Conservation (phyloP, 1,140 invertebrate species). For the Zaprionus inermis region DNA sequence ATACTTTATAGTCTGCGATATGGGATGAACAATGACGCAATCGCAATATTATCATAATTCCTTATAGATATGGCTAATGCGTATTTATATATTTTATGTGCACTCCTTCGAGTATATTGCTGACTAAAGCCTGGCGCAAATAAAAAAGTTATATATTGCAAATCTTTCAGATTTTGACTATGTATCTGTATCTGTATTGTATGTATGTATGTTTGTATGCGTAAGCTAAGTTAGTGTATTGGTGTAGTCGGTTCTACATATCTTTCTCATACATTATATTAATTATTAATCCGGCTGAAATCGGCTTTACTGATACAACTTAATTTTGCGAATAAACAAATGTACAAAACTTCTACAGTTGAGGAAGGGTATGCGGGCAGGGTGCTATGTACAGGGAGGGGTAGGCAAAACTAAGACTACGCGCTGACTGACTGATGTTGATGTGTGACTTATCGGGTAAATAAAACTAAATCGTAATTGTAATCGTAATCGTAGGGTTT, state of each 20-base stretch:
- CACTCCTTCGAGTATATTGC: constrained; percentile 47
- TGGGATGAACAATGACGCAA: constrained; percentile 8
- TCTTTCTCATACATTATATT: constrained; percentile 32
- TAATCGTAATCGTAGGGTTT: constrained; percentile 29
- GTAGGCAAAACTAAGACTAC: constrained; percentile 34
- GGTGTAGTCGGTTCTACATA: constrained; percentile 30
- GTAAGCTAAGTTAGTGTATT: constrained; percentile 18
- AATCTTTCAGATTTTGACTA: constrained; percentile 78
- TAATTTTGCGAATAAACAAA: constrained; percentile 46
- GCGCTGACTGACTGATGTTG: constrained; percentile 27
- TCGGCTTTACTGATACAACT: constrained; percentile 72
- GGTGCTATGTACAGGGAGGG: constrained; percentile 12
- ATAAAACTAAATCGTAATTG: constrained; percentile 44
- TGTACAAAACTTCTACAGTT: constrained; percentile 55
- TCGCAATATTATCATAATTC: constrained; percentile 21
- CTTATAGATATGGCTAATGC: constrained; percentile 47
- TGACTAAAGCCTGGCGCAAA: constrained; percentile 63
- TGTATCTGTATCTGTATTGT: constrained; percentile 19
- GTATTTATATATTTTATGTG: constrained; percentile 29
- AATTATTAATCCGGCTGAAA: constrained; percentile 52
- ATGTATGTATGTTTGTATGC: constrained; percentile 17
- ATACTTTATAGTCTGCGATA: constrained; percentile 44
- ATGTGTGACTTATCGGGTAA: constrained; percentile 31
- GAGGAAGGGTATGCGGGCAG: too few relatives aligned
- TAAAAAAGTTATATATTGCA: constrained; percentile 49